These are phyloP conservation scores for Lindbergichthys nudifrons DNA, from an alignment of 2,797 vertebrate genomes.

Conservation along the genomic window DNA sequence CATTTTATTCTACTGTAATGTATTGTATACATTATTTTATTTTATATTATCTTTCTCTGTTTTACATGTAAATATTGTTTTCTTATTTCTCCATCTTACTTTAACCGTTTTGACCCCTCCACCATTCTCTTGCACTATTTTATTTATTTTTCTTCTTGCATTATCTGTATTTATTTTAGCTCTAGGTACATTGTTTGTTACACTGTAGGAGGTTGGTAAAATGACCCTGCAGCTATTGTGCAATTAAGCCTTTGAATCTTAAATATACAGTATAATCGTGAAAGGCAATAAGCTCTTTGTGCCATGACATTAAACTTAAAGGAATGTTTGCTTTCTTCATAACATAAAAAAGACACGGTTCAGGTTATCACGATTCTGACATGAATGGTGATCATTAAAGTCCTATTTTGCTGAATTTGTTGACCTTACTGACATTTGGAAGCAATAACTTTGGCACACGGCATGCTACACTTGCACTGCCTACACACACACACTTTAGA, in stretches of 20 bases:
- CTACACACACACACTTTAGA: slow-evolving; percentile 40
- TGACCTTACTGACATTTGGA: slow-evolving; percentile 26
- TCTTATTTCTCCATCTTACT: too few relatives aligned
- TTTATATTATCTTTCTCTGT: too few relatives aligned
- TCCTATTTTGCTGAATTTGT: slow-evolving; percentile 6
- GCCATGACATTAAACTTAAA: background rate
- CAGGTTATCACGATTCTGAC: background rate
- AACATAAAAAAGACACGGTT: background rate
- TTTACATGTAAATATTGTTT: too few relatives aligned
- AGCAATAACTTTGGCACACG: slow-evolving; percentile 33
- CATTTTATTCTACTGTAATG: too few relatives aligned
- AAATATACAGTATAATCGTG: slow-evolving; percentile 10
- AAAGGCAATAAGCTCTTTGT: slow-evolving; percentile 6
- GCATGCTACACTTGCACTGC: slow-evolving; percentile 37
- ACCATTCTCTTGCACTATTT: too few relatives aligned
- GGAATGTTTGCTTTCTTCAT: slow-evolving; percentile 7
- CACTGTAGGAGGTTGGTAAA: background rate
- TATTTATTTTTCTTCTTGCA: too few relatives aligned
- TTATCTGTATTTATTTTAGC: too few relatives aligned
- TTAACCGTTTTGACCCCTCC: too few relatives aligned
- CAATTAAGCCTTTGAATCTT: too few relatives aligned
- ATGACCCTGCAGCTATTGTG: too few relatives aligned
- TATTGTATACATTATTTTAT: too few relatives aligned
- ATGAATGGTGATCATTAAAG: background rate
- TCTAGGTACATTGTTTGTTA: background rate